A percentile compares a stretch with the other conserved stretches of the same genome.
These are phyloP conservation scores for Delphinapterus leucas DNA, from an alignment of 2,113 vertebrate species.

Conservation along the genomic window DNA sequence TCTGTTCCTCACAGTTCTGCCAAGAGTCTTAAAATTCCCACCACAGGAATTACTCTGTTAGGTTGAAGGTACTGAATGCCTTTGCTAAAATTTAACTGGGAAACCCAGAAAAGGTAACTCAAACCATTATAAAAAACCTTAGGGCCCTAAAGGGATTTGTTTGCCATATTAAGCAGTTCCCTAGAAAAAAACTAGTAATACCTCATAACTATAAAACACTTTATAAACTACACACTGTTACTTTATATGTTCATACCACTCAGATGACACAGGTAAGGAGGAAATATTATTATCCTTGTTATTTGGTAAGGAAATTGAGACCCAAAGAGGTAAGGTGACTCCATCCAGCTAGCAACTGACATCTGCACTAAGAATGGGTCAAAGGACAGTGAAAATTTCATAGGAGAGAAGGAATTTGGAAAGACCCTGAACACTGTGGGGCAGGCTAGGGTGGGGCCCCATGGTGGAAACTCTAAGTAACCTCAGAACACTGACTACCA, in stretches of 20 bases:
- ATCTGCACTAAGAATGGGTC: neutral
- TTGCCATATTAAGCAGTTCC: neutral
- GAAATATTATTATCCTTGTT: neutral
- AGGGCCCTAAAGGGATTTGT: neutral
- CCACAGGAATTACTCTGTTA: neutral
- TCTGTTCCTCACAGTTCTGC: neutral
- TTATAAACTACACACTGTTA: neutral
- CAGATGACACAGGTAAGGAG: neutral
- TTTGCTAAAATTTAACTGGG: neutral
- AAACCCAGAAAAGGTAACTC: neutral
- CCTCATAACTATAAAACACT: neutral
- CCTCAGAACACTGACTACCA: neutral
- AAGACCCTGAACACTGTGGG: neutral
- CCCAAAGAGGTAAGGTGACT: neutral
- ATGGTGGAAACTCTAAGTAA: neutral
- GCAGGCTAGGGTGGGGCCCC: neutral
- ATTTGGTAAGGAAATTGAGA: constrained; percentile 24
- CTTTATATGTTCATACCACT: neutral
- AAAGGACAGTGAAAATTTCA: neutral
- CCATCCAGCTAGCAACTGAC: neutral
- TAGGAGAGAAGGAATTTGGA: neutral
- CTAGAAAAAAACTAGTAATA: neutral
- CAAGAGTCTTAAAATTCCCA: constrained; percentile 26
- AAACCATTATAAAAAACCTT: neutral
- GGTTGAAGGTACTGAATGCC: neutral